A percentile compares a stretch with the other conserved stretches of the same genome.
These are phyloP conservation scores for Hydraecia micacea DNA, from an alignment of 2,888 invertebrate species.

Conservation along the genomic window DNA sequence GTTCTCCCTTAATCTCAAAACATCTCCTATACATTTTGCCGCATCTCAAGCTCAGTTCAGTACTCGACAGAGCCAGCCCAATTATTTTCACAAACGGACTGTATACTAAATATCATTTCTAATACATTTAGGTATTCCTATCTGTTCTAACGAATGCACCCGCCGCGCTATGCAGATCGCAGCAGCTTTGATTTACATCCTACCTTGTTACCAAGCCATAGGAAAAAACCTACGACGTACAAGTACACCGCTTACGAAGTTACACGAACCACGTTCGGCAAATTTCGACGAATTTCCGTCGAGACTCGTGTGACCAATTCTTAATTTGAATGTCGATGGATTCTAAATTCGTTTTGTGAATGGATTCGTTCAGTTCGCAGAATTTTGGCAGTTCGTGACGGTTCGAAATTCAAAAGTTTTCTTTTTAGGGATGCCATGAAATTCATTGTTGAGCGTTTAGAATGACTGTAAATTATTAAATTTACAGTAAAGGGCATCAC, in stretches of 20 bases:
- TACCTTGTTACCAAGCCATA: slow-evolving; percentile 74
- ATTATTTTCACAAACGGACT: slow-evolving; percentile 61
- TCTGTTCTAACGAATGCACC: slow-evolving; percentile 73
- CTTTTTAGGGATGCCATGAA: slow-evolving; percentile 25
- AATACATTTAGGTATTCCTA: slow-evolving; percentile 67
- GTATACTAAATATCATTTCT: slow-evolving; percentile 67
- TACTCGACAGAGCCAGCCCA: slow-evolving; percentile 43
- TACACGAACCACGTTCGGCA: slow-evolving; percentile 8
- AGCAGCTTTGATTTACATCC: slow-evolving; percentile 83
- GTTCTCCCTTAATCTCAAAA: neutral
- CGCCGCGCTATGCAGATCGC: slow-evolving; percentile 80
- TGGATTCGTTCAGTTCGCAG: slow-evolving; percentile 44
- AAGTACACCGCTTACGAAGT: slow-evolving; percentile 59
- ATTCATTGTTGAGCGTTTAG: slow-evolving; percentile 31
- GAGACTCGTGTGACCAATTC: slow-evolving; percentile 54
- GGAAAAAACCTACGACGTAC: slow-evolving; percentile 68
- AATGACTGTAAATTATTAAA: slow-evolving; percentile 13
- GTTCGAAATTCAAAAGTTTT: slow-evolving; percentile 44
- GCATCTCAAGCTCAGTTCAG: slow-evolving; percentile 9
- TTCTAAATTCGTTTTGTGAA: slow-evolving; percentile 37
- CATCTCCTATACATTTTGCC: slow-evolving; percentile 7
- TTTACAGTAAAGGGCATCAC: neutral
- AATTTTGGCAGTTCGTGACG: slow-evolving; percentile 49
- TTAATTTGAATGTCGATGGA: slow-evolving; percentile 48
- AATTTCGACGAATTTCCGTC: slow-evolving; percentile 20